A percentile compares a stretch with the other conserved stretches of the same genome.
Conservation (phyloP, 2,113 vertebrate genomes). For the Alaudala cheleensis region DNA sequence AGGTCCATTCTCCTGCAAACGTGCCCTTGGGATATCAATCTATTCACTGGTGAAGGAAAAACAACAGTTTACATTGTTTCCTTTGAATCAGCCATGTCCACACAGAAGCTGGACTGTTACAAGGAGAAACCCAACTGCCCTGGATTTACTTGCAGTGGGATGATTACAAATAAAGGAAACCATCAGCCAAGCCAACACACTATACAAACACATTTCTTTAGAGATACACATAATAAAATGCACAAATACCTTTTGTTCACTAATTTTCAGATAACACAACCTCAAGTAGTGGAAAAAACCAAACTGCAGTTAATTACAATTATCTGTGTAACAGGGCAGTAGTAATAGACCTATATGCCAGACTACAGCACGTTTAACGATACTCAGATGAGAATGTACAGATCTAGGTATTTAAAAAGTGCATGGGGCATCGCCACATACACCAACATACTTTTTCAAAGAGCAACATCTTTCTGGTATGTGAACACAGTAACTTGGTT, state of each 20-base stretch:
- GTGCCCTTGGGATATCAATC: not conserved
- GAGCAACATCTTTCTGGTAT: slow-evolving; percentile 7
- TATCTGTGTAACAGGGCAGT: not conserved
- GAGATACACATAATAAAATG: slow-evolving; percentile 38
- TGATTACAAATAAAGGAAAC: not conserved
- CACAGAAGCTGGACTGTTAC: not conserved
- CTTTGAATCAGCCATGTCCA: not conserved
- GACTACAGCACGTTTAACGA: not conserved
- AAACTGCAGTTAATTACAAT: slow-evolving; percentile 19
- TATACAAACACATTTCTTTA: slow-evolving; percentile 52
- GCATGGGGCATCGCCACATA: not conserved
- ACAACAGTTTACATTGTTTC: not conserved
- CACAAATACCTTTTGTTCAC: slow-evolving; percentile 41
- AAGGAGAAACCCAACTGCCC: not conserved
- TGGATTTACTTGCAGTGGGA: not conserved
- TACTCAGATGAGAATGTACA: not conserved
- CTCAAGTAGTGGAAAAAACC: slow-evolving; percentile 5
- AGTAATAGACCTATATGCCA: slow-evolving; percentile 21
- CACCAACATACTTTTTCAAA: slow-evolving; percentile 19
- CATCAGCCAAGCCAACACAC: not conserved
- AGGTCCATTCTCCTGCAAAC: too few relatives aligned
- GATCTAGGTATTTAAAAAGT: slow-evolving; percentile 1
- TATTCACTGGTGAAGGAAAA: not conserved
- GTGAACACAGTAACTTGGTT: slow-evolving; percentile 11
- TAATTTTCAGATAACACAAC: not conserved